Evolutionary conservation across 2,888 invertebrate genomes (phyloP).

Genomic region (Chrysolina americana): DNA sequence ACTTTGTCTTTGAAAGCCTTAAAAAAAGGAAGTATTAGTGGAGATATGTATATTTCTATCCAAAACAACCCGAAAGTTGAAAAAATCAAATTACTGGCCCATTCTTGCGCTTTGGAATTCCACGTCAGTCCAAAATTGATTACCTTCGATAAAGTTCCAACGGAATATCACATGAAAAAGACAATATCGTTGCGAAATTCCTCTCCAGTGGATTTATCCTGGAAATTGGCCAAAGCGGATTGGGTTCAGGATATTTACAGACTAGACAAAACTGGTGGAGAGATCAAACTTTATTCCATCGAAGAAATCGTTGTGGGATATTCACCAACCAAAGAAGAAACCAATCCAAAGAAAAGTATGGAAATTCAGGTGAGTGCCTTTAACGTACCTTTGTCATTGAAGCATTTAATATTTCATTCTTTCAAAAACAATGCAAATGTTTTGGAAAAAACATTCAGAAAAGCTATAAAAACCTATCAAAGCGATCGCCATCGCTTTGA

Average conservation of each 20-base stretch:
- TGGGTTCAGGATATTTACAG: slow-evolving; percentile 69
- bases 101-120: slow-evolving; percentile 72
- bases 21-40: slow-evolving; percentile 60
- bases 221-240: slow-evolving; percentile 71
- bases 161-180: slow-evolving; percentile 42
- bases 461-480: too few relatives aligned
- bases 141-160: slow-evolving; percentile 69
- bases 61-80: slow-evolving; percentile 71
- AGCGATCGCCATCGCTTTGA: too few relatives aligned
- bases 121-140: slow-evolving; percentile 65
- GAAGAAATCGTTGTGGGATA: slow-evolving; percentile 72
- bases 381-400: too few relatives aligned
- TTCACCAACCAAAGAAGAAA: slow-evolving; percentile 67
- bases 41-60: slow-evolving; percentile 65
- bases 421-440: too few relatives aligned
- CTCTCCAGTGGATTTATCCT: slow-evolving; percentile 73
- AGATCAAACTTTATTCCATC: slow-evolving; percentile 69
- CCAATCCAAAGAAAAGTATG: slow-evolving; percentile 67
- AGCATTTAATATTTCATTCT: too few relatives aligned
- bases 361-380: slow-evolving; percentile 67
- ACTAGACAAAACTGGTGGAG: slow-evolving; percentile 69
- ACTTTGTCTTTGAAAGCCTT: slow-evolving; percentile 63
- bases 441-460: too few relatives aligned
- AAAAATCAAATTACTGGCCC: slow-evolving; percentile 66
- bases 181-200: slow-evolving; percentile 73